Percentiles rank a stretch among this genome's conserved stretches.
These are phyloP conservation scores for Balanococcus diminutus DNA, from an alignment of 2,888 invertebrate genomes.

Conservation along the genomic window DNA sequence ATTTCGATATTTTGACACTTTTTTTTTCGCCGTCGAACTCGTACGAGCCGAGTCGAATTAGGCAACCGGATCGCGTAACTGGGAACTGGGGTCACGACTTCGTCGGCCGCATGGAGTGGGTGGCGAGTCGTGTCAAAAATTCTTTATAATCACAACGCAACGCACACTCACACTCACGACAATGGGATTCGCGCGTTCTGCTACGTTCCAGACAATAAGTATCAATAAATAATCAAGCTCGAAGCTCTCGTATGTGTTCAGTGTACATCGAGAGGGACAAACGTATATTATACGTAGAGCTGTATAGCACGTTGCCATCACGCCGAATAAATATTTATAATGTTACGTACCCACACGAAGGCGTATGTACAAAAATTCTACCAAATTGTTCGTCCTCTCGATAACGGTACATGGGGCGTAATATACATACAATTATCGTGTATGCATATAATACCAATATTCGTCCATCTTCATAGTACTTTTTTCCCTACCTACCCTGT, in stretches of 20 bases:
- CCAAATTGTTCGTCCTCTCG: background rate
- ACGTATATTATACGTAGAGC: background rate
- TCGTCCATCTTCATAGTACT: background rate
- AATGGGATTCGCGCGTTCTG: background rate
- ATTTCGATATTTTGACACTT: conserved; percentile 20
- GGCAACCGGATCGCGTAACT: background rate
- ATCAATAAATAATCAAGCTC: conserved; percentile 23
- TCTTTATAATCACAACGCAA: background rate
- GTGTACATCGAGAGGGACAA: background rate
- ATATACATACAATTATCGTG: background rate
- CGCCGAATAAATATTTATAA: conserved; percentile 4
- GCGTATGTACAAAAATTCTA: conserved; percentile 6
- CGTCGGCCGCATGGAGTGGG: background rate
- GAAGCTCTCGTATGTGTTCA: background rate
- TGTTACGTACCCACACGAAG: background rate
- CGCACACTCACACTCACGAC: conserved; percentile 12
- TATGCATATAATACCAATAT: background rate
- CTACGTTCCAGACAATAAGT: conserved; percentile 26
- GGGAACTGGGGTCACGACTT: background rate
- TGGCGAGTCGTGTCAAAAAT: background rate
- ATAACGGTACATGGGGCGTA: background rate
- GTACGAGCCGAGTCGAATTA: background rate
- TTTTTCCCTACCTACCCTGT: background rate
- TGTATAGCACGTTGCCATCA: background rate
- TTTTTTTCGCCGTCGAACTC: background rate